Evolutionary conservation across 53 echinoderm and acorn worm species (phyloP).

Genomic region (Antedon mediterranea): DNA sequence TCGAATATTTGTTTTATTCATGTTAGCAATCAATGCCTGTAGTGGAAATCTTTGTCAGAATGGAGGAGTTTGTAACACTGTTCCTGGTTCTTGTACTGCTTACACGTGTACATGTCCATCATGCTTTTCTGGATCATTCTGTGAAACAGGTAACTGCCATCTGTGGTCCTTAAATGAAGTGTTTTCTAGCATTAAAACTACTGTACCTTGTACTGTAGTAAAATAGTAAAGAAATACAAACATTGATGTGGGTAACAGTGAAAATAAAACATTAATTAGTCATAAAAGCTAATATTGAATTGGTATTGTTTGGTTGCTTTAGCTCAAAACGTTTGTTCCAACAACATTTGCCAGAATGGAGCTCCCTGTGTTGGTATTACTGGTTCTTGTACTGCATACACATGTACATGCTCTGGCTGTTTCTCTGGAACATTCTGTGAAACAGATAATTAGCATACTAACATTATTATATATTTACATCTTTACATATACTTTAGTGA

Average conservation of each 20-base stretch:
- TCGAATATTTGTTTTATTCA: too few relatives aligned
- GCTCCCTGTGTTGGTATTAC: conserved; percentile 1
- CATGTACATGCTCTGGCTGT: conserved; percentile 52
- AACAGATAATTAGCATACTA: conserved; percentile 23
- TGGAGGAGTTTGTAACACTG: conserved; percentile 38
- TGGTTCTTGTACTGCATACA: conserved; percentile 13
- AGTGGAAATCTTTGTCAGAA: too few relatives aligned
- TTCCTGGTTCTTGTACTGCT: conserved; percentile 29
- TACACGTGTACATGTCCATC: conserved; percentile 62
- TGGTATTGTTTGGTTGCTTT: background rate
- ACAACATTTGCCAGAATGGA: conserved; percentile 41
- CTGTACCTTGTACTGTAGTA: too few relatives aligned
- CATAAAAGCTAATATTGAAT: background rate
- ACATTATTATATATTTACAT: too few relatives aligned
- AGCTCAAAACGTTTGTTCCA: conserved; percentile 26
- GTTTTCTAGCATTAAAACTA: too few relatives aligned
- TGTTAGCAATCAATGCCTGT: too few relatives aligned
- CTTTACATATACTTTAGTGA: too few relatives aligned
- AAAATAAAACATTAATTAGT: background rate
- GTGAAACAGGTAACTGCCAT: too few relatives aligned
- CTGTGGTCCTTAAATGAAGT: too few relatives aligned
- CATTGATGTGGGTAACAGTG: too few relatives aligned
- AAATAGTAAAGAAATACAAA: too few relatives aligned
- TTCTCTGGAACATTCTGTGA: conserved; percentile 47
- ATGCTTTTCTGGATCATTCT: conserved; percentile 22